phyloP scores from a whole-genome alignment of 37 sponge, comb jelly and placozoan genomes.

The Eunapius fragilis region DNA sequence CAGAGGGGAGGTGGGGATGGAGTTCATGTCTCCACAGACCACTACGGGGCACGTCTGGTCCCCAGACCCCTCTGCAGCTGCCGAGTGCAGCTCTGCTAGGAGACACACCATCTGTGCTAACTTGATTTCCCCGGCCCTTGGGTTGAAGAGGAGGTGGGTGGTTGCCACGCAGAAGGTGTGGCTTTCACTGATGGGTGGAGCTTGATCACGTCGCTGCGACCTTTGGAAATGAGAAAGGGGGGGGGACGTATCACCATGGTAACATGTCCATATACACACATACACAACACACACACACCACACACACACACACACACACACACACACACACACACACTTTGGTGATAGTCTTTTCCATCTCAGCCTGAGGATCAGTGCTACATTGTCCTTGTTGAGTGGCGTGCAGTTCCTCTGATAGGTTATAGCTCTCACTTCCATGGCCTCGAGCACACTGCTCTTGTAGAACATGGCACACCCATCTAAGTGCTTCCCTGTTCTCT shows the following conservation, averaged over 20 bases:
- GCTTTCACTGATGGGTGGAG: too few species aligned
- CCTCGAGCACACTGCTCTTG: slow-evolving; percentile 27
- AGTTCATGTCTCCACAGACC: slow-evolving; percentile 92
- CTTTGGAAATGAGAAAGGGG: too few species aligned
- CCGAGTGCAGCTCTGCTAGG: slow-evolving; percentile 78
- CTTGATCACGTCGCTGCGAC: too few species aligned
- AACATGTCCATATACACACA: too few species aligned
- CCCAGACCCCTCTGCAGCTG: slow-evolving; percentile 29
- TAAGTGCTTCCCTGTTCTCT: slow-evolving; percentile 67
- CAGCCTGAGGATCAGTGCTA: slow-evolving; percentile 34
- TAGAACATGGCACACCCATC: slow-evolving; percentile 96
- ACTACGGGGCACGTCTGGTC: slow-evolving; percentile 42
- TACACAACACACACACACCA: too few species aligned
- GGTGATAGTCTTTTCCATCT: too few species aligned
- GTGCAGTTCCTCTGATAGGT: slow-evolving; percentile 46
- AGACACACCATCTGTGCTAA: slow-evolving; percentile 87
- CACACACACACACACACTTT: too few species aligned
- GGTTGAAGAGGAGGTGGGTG: slow-evolving; percentile 96
- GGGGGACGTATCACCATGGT: too few species aligned
- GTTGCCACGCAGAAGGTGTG: slow-evolving; percentile 83
- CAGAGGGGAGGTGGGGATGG: slow-evolving; percentile 73
- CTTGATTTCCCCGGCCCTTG: slow-evolving; percentile 96
- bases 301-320: too few species aligned
- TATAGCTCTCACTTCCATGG: slow-evolving; percentile 43
- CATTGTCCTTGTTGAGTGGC: slow-evolving; percentile 86